Base-by-base conservation (phyloP, 2,797 vertebrate species). In the Parauchenoglanis punctatus region DNA sequence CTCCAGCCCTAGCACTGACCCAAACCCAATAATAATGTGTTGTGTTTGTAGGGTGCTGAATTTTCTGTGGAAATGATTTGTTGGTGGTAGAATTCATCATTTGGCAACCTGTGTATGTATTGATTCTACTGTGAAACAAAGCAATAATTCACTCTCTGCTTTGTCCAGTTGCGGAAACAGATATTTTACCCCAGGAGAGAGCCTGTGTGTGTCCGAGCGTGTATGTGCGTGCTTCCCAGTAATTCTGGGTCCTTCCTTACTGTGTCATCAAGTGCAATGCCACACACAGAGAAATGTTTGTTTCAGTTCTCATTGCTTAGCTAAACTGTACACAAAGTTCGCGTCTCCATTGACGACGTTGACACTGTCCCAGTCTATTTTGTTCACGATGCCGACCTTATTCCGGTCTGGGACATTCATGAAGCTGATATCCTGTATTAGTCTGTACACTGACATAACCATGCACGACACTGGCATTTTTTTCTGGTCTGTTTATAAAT, bases 61-160 rank as follows among this genome's bases (percentile, higher is more conserved):
- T 44, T 81, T 56, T n/a, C 10, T 20, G 35, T 44, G 78, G 23
- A 44, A 81, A 61, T 80, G 20, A 81, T 52, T 83, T 63, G 81
- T 67, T 49, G 61, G 40, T 81, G 35, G 56, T 81, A 40, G 31
- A 44, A 67, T 67, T 83, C 81, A 67, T 83, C 81, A 81, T 81
- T 67, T 82, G 28, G 85, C 78, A 25, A 31, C 31, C 28, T 11
- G 70, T 54, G 56, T 40, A 72, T 81, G 46, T 87, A 87, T 87
- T 83, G 86, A 87, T 82, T 83, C 44, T 67, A 23, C 10, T 63
- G 70, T 67, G 59, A 87, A 87, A 83, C 86, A 83, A 87, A 76
- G 81, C 80, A 56, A 46, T 87, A 61, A 87, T 67, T 87, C 81
- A 87, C 72, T 25, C 70, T 83, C n/a, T 83, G 58, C 65, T 87